Percentiles rank a stretch among this genome's conserved stretches.
phyloP scores from a whole-genome alignment of 2,888 invertebrate species.

The Selenia dentaria region DNA sequence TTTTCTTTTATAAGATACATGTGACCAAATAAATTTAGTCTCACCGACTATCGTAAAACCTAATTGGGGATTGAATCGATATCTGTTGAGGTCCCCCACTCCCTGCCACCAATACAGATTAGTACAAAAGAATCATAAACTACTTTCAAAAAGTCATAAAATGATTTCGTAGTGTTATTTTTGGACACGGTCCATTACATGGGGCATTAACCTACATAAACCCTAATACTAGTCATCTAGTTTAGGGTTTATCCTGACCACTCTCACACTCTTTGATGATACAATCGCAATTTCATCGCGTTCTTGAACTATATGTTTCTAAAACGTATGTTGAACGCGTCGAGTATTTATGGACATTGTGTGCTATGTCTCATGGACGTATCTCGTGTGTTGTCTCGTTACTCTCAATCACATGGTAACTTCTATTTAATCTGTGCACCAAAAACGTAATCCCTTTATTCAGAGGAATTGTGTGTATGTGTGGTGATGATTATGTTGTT shows the following conservation, averaged over 20 bases:
- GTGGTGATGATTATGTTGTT: constrained; percentile 13
- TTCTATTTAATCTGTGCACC: not conserved
- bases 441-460: constrained; percentile 15
- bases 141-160: too few relatives aligned
- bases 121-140: too few relatives aligned
- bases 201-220: not conserved
- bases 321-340: constrained; percentile 36
- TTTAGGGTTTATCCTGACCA: not conserved
- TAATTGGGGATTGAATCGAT: too few relatives aligned
- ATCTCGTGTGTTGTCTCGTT: constrained; percentile 27
- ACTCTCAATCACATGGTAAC: constrained; percentile 13
- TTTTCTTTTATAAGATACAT: too few relatives aligned
- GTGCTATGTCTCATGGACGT: constrained; percentile 28
- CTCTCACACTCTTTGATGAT: constrained; percentile 33
- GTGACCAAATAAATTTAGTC: too few relatives aligned
- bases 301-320: constrained; percentile 23
- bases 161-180: too few relatives aligned
- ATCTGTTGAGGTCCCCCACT: too few relatives aligned
- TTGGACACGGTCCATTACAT: too few relatives aligned
- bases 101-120: too few relatives aligned
- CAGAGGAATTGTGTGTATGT: constrained; percentile 15
- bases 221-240: not conserved
- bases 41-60: too few relatives aligned
- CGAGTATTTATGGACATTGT: constrained; percentile 17
- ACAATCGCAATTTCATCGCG: constrained; percentile 58